Base-by-base conservation (phyloP, 2,888 invertebrate genomes). In the Scaptomyza flava region DNA sequence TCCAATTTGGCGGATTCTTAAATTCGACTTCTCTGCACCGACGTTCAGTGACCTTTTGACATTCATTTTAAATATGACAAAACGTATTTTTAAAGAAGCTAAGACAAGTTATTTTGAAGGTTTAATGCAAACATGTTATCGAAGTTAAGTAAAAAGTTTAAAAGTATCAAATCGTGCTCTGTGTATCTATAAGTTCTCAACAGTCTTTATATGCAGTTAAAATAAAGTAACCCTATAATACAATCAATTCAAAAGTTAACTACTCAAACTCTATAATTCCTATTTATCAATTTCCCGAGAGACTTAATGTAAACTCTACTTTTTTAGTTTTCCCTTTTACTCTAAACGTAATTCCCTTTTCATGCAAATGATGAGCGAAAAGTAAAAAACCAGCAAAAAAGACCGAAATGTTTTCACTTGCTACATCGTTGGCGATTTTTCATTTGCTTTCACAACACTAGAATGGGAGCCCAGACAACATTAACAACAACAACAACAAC, bases 361-460 rank as follows among this genome's bases (percentile, higher is more conserved):
- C 68, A 61, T 61, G 59, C 83, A 60, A 81, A 81, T 68, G 9
- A 48, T 27, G 17, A 41, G 41, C 20, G 23, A 27, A 41, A 42
- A 8, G 43, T 11, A 59, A 50, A 33, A 8, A 38, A 7, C 14
- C 14, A 38, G 43, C 60, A 36, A 50, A 59, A 17, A 41, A 8
- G 41, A n/a, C 20, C 43, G 20, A 64, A 66, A 68, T 17, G 59
- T 87, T 85, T 85, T 83, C 72, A 74, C 79, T 74, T 76, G 72
- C 56, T 38, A 23, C 42, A 20, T 20, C 17, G 27, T 33, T 46
- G 59, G 67, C 53, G 60, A 34, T 23, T 36, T n/a, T 34, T n/a
- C 46, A 48, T 51, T 41, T 53, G 72, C 80, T 80, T 80, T 80
- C 85, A 77, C 80, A 78, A 68, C n/a, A 23, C 52, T 59, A 85